Conservation (phyloP, 2,113 vertebrate genomes). For the Neolamprologus sp. region DNA sequence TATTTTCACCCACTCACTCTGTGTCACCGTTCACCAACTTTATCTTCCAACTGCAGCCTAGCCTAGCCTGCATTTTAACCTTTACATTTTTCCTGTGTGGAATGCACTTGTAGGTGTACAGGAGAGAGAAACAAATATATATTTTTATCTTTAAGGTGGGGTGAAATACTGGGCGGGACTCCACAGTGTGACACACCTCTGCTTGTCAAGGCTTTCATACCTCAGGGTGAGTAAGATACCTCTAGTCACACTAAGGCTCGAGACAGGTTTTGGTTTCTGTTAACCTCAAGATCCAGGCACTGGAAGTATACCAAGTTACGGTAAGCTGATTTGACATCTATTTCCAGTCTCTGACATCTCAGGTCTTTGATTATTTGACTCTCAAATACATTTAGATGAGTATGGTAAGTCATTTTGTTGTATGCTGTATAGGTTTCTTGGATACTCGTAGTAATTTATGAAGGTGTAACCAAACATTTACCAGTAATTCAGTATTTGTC, state of each 20-base stretch:
- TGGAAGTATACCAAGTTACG: not conserved
- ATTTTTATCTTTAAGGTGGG: constrained; percentile 33
- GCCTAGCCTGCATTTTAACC: not conserved
- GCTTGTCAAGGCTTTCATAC: not conserved
- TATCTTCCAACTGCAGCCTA: not conserved
- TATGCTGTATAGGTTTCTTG: not conserved
- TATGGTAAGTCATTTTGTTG: not conserved
- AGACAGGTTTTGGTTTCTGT: not conserved
- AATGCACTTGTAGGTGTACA: not conserved
- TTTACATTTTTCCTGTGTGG: not conserved
- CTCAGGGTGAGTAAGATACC: not conserved
- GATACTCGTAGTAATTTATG: not conserved
- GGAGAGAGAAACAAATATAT: not conserved
- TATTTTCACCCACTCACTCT: not conserved
- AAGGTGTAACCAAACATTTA: not conserved
- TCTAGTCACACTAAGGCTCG: not conserved
- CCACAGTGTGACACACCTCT: constrained; percentile 30
- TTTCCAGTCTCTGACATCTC: not conserved
- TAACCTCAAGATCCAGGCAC: not conserved
- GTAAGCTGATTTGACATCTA: constrained; percentile 17
- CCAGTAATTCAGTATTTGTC: not conserved
- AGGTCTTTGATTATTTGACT: not conserved
- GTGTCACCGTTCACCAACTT: not conserved
- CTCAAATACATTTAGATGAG: not conserved
- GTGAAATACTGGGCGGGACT: constrained; percentile 18